phyloP scores from a whole-genome alignment of 2,113 vertebrate species.

The Capra hircus region DNA sequence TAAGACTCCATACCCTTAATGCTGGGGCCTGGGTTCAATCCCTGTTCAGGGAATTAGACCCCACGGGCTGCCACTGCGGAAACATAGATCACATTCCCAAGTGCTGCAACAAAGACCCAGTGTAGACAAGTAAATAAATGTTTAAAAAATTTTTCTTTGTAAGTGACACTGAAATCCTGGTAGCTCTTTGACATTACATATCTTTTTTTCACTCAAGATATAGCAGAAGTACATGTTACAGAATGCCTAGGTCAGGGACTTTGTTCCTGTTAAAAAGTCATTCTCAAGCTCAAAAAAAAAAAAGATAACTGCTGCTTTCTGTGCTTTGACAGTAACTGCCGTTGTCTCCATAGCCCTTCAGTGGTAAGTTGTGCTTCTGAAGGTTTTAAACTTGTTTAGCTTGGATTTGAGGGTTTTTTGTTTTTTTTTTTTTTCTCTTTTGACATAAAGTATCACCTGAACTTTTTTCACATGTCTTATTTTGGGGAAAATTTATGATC shows the following conservation, averaged over 20 bases:
- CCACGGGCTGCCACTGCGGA: neutral
- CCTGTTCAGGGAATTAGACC: neutral
- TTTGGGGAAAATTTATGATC: conserved; percentile 79
- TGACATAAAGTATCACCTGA: conserved; percentile 73
- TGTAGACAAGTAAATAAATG: neutral
- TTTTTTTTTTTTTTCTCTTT: conserved; percentile 4
- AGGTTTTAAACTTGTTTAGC: conserved; percentile 69
- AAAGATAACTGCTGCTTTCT: neutral
- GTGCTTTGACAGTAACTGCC: conserved; percentile 27
- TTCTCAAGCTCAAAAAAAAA: neutral
- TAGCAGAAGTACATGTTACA: neutral
- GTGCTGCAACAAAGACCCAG: neutral
- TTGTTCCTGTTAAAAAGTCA: neutral
- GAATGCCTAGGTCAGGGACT: neutral
- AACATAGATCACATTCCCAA: neutral
- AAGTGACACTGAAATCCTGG: neutral
- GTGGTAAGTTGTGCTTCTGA: conserved; percentile 76
- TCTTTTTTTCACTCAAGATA: neutral
- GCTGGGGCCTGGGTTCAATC: neutral
- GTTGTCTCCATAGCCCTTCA: conserved; percentile 64
- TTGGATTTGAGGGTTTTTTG: conserved; percentile 37
- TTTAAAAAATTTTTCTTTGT: neutral
- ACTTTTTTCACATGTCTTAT: conserved; percentile 71
- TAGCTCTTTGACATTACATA: neutral
- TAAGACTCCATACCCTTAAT: neutral